Evolutionary conservation across 2,888 invertebrate species (phyloP).

Genomic region (Hyles lineata): DNA sequence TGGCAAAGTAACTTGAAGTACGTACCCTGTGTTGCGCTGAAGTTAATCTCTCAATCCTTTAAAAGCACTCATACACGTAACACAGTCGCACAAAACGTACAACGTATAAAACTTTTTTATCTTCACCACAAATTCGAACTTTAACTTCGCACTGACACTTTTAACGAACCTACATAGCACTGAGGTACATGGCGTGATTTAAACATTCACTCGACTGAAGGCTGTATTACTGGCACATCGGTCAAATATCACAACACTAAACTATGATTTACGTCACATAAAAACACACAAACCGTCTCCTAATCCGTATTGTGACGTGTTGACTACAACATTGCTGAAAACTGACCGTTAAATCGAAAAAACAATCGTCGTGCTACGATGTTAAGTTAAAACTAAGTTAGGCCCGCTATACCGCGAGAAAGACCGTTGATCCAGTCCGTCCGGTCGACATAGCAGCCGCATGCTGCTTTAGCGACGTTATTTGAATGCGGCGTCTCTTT

Average conservation of each 20-base stretch:
- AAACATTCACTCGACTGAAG: conserved; percentile 75
- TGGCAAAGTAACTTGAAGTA: conserved; percentile 36
- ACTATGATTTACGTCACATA: conserved; percentile 58
- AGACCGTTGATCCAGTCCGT: conserved; percentile 84
- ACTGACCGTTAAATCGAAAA: conserved; percentile 63
- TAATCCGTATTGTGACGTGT: conserved; percentile 66
- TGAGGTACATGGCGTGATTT: conserved; percentile 77
- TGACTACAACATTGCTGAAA: conserved; percentile 69
- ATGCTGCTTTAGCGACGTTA: conserved; percentile 73
- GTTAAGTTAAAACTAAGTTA: conserved; percentile 82
- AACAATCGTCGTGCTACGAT: conserved; percentile 71
- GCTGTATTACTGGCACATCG: conserved; percentile 59
- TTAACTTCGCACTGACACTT: conserved; percentile 78
- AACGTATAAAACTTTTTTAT: conserved; percentile 63
- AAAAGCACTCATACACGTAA: conserved; percentile 59
- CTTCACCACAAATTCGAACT: conserved; percentile 76
- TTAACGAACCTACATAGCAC: conserved; percentile 76
- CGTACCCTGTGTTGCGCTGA: conserved; percentile 75
- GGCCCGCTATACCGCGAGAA: conserved; percentile 74
- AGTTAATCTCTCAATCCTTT: conserved; percentile 71
- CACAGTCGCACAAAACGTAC: conserved; percentile 62
- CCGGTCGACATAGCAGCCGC: conserved; percentile 73
- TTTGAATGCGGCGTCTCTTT: conserved; percentile 56
- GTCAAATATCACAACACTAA: conserved; percentile 52
- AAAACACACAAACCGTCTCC: conserved; percentile 57